A percentile compares a stretch with the other conserved stretches of the same genome.
These are phyloP conservation scores for Motacilla alba DNA, from an alignment of 2,113 vertebrate species.

Conservation along the genomic window DNA sequence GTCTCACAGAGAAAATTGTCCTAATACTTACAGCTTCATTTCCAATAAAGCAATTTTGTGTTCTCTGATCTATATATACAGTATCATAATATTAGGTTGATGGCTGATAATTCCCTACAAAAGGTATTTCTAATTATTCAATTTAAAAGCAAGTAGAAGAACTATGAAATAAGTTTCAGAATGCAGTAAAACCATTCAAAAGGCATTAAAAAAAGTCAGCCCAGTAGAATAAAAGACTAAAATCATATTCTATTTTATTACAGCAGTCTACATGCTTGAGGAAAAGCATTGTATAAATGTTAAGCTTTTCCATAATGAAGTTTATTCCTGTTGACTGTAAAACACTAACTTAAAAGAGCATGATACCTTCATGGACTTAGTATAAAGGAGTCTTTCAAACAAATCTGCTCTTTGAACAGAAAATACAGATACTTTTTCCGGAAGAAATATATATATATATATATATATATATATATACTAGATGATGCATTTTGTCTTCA, in stretches of 20 bases:
- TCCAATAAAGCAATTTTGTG: neutral
- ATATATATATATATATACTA: neutral
- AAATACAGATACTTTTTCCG: neutral
- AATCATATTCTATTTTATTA: neutral
- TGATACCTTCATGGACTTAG: neutral
- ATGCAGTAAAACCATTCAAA: neutral
- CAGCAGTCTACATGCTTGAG: neutral
- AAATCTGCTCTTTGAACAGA: neutral
- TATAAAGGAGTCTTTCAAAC: neutral
- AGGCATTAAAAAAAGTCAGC: neutral
- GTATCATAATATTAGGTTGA: neutral
- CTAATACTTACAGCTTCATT: neutral
- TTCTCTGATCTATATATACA: neutral
- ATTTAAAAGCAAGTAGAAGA: neutral
- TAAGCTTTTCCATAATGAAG: neutral
- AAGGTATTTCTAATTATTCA: neutral
- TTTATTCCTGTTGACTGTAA: neutral
- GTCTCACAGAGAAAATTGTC: neutral
- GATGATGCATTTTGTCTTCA: neutral
- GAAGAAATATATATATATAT: neutral
- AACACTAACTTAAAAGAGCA: neutral
- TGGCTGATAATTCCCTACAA: neutral
- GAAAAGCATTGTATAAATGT: neutral
- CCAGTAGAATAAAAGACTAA: neutral
- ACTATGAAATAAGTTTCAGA: neutral